Conservation (phyloP, 2,113 vertebrate genomes). For the Sander lucioperca region DNA sequence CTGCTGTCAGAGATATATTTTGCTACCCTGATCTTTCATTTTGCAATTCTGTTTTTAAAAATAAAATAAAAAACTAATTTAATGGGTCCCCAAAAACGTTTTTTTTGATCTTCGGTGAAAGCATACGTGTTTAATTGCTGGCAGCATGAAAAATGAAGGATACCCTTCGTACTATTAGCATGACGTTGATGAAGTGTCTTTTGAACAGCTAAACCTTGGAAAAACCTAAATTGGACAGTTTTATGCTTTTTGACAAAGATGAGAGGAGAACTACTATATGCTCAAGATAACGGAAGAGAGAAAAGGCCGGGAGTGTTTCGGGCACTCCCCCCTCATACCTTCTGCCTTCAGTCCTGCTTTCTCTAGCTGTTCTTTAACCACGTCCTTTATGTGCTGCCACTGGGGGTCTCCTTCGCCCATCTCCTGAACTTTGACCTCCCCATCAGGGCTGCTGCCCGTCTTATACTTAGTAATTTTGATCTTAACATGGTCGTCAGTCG, state of each 20-base stretch:
- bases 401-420: conserved; percentile 91
- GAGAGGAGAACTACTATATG: conserved; percentile 27
- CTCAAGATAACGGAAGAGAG: conserved; percentile 55
- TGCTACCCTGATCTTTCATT: neutral
- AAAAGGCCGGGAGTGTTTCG: conserved; percentile 64
- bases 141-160: neutral
- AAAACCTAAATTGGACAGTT: conserved; percentile 12
- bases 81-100: neutral
- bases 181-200: neutral
- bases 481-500: conserved; percentile 89
- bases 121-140: neutral
- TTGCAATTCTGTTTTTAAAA: neutral
- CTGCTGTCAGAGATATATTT: neutral
- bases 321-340: conserved; percentile 85
- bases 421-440: conserved; percentile 90
- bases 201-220: neutral
- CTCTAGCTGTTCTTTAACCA: conserved; percentile 96
- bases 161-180: neutral
- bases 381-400: conserved; percentile 93
- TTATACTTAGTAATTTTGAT: conserved; percentile 93
- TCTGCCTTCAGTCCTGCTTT: conserved; percentile 95
- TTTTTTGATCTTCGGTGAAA: neutral
- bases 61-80: neutral
- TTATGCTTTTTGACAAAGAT: conserved; percentile 35
- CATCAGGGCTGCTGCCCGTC: conserved; percentile 86